Evolutionary conservation across 2,797 vertebrate genomes (phyloP).

Genomic region (Gephyroberyx darwinii): DNA sequence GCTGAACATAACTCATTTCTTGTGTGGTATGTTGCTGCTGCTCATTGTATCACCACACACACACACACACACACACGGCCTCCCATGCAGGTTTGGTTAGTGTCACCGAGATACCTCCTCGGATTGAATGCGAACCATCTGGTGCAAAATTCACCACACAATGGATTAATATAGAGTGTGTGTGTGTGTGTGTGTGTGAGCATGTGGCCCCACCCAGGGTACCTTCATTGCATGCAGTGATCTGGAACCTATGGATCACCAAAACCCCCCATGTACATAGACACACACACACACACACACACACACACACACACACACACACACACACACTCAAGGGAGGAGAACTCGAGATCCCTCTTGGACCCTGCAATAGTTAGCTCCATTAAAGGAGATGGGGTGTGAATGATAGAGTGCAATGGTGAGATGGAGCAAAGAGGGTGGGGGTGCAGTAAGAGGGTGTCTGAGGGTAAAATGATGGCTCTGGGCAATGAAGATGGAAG

Average conservation of each 20-base stretch:
- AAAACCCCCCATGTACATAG: background rate
- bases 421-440: slow-evolving; percentile 22
- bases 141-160: slow-evolving; percentile 25
- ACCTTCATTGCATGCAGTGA: slow-evolving; percentile 58
- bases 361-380: slow-evolving; percentile 40
- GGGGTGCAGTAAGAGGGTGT: slow-evolving; percentile 12
- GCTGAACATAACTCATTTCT: background rate
- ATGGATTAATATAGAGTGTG: slow-evolving; percentile 30
- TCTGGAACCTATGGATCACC: slow-evolving; percentile 64
- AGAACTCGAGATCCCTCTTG: slow-evolving; percentile 33
- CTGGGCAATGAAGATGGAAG: slow-evolving; percentile 46
- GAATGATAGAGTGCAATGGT: slow-evolving; percentile 40
- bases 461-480: slow-evolving; percentile 46
- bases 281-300: slow-evolving; percentile 8
- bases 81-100: slow-evolving; percentile 31
- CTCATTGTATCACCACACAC: background rate
- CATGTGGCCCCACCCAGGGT: slow-evolving; percentile 58
- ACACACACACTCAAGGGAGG: slow-evolving; percentile 20
- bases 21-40: too few species aligned
- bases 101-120: slow-evolving; percentile 31
- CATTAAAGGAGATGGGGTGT: slow-evolving; percentile 42
- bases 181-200: slow-evolving; percentile 30
- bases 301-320: slow-evolving; percentile 15
- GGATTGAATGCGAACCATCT: slow-evolving; percentile 35
- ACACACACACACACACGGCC: slow-evolving; percentile 10